Base-by-base conservation (phyloP, 1,140 invertebrate species). In the Lepidurus couesii region DNA sequence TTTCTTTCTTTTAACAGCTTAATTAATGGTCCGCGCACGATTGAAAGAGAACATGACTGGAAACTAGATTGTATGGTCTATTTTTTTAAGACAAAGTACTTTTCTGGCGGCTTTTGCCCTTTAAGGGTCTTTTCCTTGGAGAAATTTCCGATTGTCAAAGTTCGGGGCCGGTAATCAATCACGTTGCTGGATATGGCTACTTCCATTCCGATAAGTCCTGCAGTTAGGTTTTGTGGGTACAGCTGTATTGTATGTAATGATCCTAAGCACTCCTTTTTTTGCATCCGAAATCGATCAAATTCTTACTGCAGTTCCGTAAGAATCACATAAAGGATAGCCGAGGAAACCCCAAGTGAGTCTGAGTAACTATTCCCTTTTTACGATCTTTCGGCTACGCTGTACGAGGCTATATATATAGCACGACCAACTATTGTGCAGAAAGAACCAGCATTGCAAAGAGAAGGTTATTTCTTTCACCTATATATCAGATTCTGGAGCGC, bases 401-500 rank as follows among this genome's bases (percentile, higher is more conserved):
- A n/a, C 53, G 53, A 65, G 53, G 53, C 21, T 65, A n/a, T 21
- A 65, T 65, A n/a, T 21, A 65, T 65, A 65, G n/a, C 53, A 65
- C 0, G 7, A 21, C 53, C 53, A 65, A 65, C 53, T 65, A 65
- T 65, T 65, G 53, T 65, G 53, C 53, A 65, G 53, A 65, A 47
- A 65, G 53, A 65, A 65, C 7, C 53, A 65, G 21, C 53, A 65
- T 13, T 65, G 21, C 53, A 7, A 13, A 65, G 21, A 65, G n/a
- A 65, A 65, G 16, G 16, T 65, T 65, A n/a, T 65, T 65, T 16
- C 53, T 65, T 16, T 65, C 53, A 65, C 53, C 53, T 65, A 65
- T 21, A 16, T 65, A 65, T 65, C 53, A 65, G 21, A 65, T 65
- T 65, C 16, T 65, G 6, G 53, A 65, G 8, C 53, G 53, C n/a